phyloP scores from a whole-genome alignment of 2,113 vertebrate genomes.

The Phoxinus phoxinus region DNA sequence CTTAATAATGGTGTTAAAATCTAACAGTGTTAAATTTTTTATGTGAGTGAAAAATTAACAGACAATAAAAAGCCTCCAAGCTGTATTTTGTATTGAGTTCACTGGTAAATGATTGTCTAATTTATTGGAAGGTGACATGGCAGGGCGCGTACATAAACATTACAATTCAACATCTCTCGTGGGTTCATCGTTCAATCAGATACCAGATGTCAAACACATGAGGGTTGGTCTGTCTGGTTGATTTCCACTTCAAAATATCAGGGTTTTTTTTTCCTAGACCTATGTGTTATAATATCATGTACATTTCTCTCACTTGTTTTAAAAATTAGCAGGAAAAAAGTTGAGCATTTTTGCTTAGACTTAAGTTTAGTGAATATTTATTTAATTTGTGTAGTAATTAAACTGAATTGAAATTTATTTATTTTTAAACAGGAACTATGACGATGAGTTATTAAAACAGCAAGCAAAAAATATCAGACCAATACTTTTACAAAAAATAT shows the following conservation, averaged over 20 bases:
- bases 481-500: background rate
- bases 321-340: too few species aligned
- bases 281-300: background rate
- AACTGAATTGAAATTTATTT: background rate
- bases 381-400: background rate
- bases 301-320: too few species aligned
- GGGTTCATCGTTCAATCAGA: constrained; percentile 16
- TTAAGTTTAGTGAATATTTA: background rate
- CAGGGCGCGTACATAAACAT: background rate
- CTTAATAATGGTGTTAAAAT: constrained; percentile 1
- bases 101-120: constrained; percentile 34
- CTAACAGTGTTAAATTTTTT: background rate
- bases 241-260: background rate
- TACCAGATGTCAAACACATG: constrained; percentile 10
- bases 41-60: constrained; percentile 4
- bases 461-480: background rate
- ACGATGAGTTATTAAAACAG: background rate
- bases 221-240: background rate
- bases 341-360: too few species aligned
- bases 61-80: constrained; percentile 15
- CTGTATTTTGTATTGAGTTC: background rate
- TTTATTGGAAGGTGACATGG: constrained; percentile 33
- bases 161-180: constrained; percentile 11
- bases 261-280: background rate
- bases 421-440: background rate